Evolutionary conservation across 2,113 vertebrate genomes (phyloP).

Genomic region (Dipodomys merriami): DNA sequence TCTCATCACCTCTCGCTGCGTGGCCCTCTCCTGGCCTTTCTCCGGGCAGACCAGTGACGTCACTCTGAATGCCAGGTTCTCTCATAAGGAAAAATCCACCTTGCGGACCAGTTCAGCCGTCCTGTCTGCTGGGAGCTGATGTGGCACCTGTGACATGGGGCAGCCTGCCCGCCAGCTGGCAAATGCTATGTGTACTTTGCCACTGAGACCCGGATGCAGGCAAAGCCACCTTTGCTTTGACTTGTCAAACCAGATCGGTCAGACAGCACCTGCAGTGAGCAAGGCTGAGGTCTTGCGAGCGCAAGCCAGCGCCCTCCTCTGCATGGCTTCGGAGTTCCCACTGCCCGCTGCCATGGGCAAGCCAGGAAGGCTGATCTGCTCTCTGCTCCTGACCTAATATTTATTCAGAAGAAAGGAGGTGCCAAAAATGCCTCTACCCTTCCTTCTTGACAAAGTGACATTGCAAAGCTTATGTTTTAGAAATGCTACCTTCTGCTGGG

Average conservation of each 20-base stretch:
- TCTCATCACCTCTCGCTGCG: rapidly evolving
- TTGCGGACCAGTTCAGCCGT: background rate
- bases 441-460: background rate
- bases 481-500: background rate
- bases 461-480: background rate
- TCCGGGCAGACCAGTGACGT: background rate
- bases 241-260: background rate
- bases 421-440: background rate
- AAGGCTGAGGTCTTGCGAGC: background rate
- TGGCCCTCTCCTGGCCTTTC: background rate
- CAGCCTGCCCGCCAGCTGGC: background rate
- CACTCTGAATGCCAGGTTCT: background rate
- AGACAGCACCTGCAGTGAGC: background rate
- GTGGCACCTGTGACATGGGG: background rate
- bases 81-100: background rate
- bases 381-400: background rate
- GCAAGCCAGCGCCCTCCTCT: rapidly evolving
- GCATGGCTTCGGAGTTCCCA: background rate
- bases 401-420: background rate
- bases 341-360: background rate
- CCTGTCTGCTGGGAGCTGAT: background rate
- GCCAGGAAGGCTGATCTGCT: background rate
- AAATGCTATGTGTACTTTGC: background rate
- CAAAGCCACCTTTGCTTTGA: background rate
- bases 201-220: background rate